Evolutionary conservation across 2,797 vertebrate genomes (phyloP), one percentile per base, ranked within the genome.

Genomic region (Gymnodraco acuticeps): DNA sequence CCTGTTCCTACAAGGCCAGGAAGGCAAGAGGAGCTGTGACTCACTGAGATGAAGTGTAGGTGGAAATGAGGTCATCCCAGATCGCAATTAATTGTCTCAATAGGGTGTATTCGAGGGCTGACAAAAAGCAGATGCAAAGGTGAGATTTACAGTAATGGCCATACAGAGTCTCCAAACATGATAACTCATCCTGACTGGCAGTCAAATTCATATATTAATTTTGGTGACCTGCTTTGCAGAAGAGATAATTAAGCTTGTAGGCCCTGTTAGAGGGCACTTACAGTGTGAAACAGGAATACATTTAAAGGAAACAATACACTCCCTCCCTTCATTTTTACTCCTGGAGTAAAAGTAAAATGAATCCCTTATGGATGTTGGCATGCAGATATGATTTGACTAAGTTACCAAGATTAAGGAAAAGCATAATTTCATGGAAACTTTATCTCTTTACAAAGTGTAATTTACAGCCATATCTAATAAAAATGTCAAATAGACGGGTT

Each of bases 41-140:
- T 87, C 77, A 83, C 46, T 54, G 81, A 76, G 68, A 82, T 82
- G 69, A 80, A 71, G 67, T 19, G 10, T 74, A 59, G 65, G 70
- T 75, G 64, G 80, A 73, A 78, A 87, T 76, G 76, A 88, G 72
- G 75, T 89, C 84, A 83, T 80, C 20, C 45, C 19, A 59, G 62
- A 75, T 83, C 62, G 19, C 45, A 64, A 31, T 69, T 60, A 53
- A 70, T 83, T 69, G 15, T 82, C 64, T 75, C 62, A 65, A 63
- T 10, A 3, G 31, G 20, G 46, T 33, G 9, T 13, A 73, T 70
- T 59, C 46, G 15, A 69, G 71, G 6, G 53, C 62, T 74, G 55
- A 63, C 56, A 60, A 64, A 69, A 75, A 46, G 47, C 69, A 70
- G 60, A 64, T 62, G 45, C 58, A 70, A 23, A 56, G 46, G 47